Evolutionary conservation across 2,888 invertebrate species (phyloP).

Genomic region (Nymphalis c-album): DNA sequence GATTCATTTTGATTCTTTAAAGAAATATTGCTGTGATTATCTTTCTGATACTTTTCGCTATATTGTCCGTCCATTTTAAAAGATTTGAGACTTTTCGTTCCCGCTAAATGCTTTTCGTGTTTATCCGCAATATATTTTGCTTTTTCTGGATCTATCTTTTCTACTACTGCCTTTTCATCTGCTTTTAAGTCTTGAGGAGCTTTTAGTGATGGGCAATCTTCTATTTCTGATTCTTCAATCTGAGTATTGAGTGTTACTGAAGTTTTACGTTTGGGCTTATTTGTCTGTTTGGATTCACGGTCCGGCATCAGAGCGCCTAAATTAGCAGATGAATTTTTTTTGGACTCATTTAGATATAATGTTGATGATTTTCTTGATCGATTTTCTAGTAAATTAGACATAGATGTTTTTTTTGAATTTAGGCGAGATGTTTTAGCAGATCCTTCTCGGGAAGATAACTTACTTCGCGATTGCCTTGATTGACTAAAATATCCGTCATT

Average conservation of each 20-base stretch:
- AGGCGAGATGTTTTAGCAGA: conserved; percentile 72
- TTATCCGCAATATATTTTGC: conserved; percentile 67
- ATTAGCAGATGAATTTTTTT: conserved; percentile 70
- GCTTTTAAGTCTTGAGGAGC: conserved; percentile 77
- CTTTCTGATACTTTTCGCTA: conserved; percentile 66
- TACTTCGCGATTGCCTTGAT: conserved; percentile 70
- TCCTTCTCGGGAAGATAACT: conserved; percentile 66
- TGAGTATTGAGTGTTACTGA: conserved; percentile 63
- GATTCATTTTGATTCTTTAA: conserved; percentile 66
- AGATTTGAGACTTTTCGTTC: conserved; percentile 67
- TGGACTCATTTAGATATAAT: conserved; percentile 75
- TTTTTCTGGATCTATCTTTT: conserved; percentile 67
- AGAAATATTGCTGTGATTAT: conserved; percentile 69
- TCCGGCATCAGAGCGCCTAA: conserved; percentile 63
- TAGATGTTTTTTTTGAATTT: conserved; percentile 73
- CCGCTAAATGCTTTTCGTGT: conserved; percentile 65
- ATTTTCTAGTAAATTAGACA: conserved; percentile 72
- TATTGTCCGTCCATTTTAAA: conserved; percentile 72
- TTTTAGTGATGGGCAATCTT: conserved; percentile 76
- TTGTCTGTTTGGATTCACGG: conserved; percentile 50
- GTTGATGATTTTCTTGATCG: conserved; percentile 74
- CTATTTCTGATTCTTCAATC: conserved; percentile 77
- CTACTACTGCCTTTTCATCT: conserved; percentile 74
- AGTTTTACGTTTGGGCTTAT: conserved; percentile 70
- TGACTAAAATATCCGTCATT: conserved; percentile 84